These are phyloP conservation scores for Drosophila ogumai DNA, from an alignment of 1,140 invertebrate genomes.

Conservation along the genomic window DNA sequence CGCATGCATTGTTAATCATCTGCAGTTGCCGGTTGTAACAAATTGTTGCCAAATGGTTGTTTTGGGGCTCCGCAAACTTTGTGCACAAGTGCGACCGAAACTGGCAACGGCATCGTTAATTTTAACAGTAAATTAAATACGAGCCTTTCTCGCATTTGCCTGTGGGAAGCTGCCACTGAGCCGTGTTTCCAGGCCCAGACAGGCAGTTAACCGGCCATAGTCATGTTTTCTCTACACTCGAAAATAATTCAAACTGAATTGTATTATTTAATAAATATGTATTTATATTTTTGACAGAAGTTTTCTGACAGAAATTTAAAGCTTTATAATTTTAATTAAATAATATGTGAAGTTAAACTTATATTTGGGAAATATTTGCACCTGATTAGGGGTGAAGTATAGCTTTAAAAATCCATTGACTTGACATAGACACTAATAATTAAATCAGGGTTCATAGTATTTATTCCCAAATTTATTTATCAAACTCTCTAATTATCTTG, in stretches of 20 bases:
- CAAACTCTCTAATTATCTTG: neutral
- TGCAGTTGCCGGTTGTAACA: conserved; percentile 79
- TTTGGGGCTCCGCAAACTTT: conserved; percentile 60
- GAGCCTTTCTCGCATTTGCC: conserved; percentile 60
- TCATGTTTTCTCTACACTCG: conserved; percentile 24
- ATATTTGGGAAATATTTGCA: neutral
- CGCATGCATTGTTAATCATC: conserved; percentile 81
- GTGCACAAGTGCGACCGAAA: conserved; percentile 42
- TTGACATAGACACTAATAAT: neutral
- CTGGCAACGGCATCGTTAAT: conserved; percentile 69
- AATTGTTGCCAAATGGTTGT: conserved; percentile 82
- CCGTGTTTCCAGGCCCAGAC: conserved; percentile 10
- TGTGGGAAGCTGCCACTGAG: conserved; percentile 13
- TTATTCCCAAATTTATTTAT: neutral
- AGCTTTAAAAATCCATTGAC: neutral
- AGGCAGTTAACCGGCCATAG: conserved; percentile 48
- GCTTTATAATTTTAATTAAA: neutral
- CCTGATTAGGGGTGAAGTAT: rapidly evolving
- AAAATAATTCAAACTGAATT: neutral
- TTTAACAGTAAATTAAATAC: conserved; percentile 82
- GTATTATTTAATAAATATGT: no score
- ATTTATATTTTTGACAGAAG: no score
- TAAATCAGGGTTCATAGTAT: neutral
- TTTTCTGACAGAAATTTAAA: neutral
- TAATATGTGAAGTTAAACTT: neutral